phyloP scores from a whole-genome alignment of 2,113 vertebrate genomes.

The Anser cygnoides region DNA sequence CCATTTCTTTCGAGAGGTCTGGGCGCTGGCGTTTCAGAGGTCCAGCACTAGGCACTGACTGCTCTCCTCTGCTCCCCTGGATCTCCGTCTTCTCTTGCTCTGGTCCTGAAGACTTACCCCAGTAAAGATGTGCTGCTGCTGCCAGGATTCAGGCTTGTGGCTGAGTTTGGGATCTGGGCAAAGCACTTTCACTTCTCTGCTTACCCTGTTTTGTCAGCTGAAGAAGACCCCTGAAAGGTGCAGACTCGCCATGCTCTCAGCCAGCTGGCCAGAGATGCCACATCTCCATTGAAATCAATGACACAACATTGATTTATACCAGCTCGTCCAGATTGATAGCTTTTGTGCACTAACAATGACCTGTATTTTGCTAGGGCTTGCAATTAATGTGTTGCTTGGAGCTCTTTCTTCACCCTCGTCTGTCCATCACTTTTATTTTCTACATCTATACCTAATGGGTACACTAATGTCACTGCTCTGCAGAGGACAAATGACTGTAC shows the following conservation, averaged over 20 bases:
- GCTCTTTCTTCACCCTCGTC: background rate
- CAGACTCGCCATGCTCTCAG: background rate
- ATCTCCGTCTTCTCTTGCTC: background rate
- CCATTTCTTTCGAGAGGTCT: background rate
- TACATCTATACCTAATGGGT: background rate
- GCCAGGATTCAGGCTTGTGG: accelerated
- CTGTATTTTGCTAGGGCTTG: background rate
- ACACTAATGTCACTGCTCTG: background rate
- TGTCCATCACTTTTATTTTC: background rate
- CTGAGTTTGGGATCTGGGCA: background rate
- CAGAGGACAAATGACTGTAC: background rate
- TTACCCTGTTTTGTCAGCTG: background rate
- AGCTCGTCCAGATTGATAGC: background rate
- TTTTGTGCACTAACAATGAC: background rate
- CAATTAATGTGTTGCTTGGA: background rate
- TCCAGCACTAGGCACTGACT: background rate
- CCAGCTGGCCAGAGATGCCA: background rate
- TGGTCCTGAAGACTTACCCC: background rate
- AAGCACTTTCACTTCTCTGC: background rate
- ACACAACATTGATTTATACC: background rate
- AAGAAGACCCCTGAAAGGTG: background rate
- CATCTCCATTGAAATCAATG: background rate
- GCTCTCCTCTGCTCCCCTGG: background rate
- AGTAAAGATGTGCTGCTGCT: background rate
- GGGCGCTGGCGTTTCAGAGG: background rate